Evolutionary conservation across 1,140 invertebrate species (phyloP).

Genomic region (Apis cerana): DNA sequence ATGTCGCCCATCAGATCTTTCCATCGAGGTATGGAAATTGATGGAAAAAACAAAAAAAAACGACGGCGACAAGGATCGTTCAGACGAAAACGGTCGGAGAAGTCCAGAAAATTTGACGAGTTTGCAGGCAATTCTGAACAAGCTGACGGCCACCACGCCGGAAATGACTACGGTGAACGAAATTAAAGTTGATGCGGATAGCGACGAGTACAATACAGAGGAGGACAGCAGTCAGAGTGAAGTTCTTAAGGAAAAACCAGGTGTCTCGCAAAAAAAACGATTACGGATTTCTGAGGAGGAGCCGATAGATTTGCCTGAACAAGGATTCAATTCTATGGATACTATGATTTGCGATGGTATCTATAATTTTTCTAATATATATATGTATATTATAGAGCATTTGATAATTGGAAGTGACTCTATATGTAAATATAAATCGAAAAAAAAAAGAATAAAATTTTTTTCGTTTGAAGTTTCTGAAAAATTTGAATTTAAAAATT

Average conservation of each 20-base stretch:
- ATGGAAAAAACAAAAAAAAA: constrained; percentile 63
- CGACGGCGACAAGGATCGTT: constrained; percentile 61
- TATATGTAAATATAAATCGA: too few species aligned
- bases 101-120: constrained; percentile 41
- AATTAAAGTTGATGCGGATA: constrained; percentile 51
- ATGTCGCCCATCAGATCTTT: constrained; percentile 66
- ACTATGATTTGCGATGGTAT: constrained; percentile 31
- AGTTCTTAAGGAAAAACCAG: not conserved
- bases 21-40: constrained; percentile 69
- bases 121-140: constrained; percentile 48
- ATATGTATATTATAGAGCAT: too few species aligned
- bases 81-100: constrained; percentile 65
- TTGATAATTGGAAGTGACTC: too few species aligned
- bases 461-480: too few species aligned
- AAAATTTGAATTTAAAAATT: not conserved
- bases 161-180: constrained; percentile 15
- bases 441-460: too few species aligned
- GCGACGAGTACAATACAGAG: constrained; percentile 47
- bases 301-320: constrained; percentile 48
- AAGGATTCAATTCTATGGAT: constrained; percentile 3
- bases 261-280: constrained; percentile 14
- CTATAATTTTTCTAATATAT: not conserved
- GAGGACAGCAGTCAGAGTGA: constrained; percentile 42
- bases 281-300: constrained; percentile 29
- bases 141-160: constrained; percentile 31